Evolutionary conservation across 2,797 vertebrate genomes (phyloP).

Genomic region (Melanogrammus aeglefinus): DNA sequence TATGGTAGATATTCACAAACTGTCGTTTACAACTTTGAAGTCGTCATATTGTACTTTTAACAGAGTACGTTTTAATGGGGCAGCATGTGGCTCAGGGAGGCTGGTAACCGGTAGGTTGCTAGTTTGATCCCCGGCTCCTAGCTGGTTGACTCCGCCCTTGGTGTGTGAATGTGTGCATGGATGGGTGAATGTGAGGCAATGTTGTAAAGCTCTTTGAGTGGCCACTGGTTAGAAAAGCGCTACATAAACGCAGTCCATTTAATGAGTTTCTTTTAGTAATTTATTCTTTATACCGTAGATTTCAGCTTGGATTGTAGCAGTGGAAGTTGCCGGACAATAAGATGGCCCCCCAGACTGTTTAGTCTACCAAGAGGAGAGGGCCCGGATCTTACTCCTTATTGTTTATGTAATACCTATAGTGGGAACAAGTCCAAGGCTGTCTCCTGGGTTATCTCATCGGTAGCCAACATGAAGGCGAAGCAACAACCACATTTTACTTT

Average conservation of each 20-base stretch:
- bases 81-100: no score
- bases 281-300: background rate
- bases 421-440: background rate
- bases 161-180: no score
- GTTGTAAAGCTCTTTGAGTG: no score
- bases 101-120: no score
- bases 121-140: no score
- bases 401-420: background rate
- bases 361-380: background rate
- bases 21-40: background rate
- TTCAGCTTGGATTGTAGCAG: background rate
- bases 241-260: no score
- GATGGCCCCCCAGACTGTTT: background rate
- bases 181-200: no score
- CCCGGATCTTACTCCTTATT: background rate
- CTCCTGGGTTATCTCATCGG: background rate
- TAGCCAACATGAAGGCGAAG: background rate
- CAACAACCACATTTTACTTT: background rate
- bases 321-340: background rate
- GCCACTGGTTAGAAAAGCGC: no score
- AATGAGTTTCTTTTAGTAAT: no score
- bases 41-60: background rate
- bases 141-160: no score
- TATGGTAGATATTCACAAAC: background rate
- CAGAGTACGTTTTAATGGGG: background rate